Evolutionary conservation across 2,113 vertebrate species (phyloP).

Genomic region (Misgurnus mizolepis): DNA sequence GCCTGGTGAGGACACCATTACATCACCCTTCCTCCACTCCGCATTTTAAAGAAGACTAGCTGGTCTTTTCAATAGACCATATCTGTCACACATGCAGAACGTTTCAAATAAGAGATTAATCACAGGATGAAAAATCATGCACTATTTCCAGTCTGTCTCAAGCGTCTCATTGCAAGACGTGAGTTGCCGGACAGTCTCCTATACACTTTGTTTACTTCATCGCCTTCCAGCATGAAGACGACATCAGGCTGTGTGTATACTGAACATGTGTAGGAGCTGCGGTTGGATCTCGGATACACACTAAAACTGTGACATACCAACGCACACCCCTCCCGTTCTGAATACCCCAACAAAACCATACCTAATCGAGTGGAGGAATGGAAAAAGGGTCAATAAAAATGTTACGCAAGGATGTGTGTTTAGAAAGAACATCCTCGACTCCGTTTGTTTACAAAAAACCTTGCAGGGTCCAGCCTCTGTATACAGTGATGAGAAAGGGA

Average conservation of each 20-base stretch:
- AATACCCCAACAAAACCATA: neutral
- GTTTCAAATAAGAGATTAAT: neutral
- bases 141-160: slow-evolving; percentile 22
- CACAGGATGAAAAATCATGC: slow-evolving; percentile 32
- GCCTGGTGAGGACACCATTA: too few species aligned
- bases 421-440: too few species aligned
- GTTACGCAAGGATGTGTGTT: too few species aligned
- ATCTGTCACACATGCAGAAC: neutral
- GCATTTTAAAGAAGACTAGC: too few species aligned
- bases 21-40: too few species aligned
- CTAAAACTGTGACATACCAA: slow-evolving; percentile 20
- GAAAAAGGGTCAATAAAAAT: neutral
- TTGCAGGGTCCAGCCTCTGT: neutral
- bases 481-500: neutral
- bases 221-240: slow-evolving; percentile 42
- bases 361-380: neutral
- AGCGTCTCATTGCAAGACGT: slow-evolving; percentile 31
- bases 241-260: slow-evolving; percentile 28
- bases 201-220: slow-evolving; percentile 24
- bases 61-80: neutral
- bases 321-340: neutral
- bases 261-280: slow-evolving; percentile 23
- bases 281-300: neutral
- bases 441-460: too few species aligned
- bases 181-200: slow-evolving; percentile 10